These are phyloP conservation scores for Bacillus rossius DNA, from an alignment of 1,140 invertebrate species.

Conservation along the genomic window DNA sequence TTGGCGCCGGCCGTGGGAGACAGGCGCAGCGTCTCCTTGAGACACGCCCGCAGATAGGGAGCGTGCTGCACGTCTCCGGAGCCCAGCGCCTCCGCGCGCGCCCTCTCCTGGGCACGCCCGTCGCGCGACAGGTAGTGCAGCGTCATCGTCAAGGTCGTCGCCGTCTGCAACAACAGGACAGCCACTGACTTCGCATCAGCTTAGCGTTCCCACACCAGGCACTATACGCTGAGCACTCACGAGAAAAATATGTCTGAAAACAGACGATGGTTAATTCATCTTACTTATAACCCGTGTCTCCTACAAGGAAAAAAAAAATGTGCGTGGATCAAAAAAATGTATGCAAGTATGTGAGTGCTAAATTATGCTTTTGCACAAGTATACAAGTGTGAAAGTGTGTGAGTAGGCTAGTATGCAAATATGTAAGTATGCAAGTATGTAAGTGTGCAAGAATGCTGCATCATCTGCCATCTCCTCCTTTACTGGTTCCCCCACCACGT, in stretches of 20 bases:
- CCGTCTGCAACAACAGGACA: slow-evolving; percentile 7
- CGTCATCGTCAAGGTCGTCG: slow-evolving; percentile 24
- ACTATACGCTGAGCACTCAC: too few relatives aligned
- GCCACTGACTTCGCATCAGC: too few relatives aligned
- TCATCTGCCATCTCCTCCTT: too few relatives aligned
- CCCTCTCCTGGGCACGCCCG: slow-evolving; percentile 23
- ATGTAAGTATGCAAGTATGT: neutral
- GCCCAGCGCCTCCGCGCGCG: slow-evolving; percentile 13
- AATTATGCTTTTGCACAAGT: too few relatives aligned
- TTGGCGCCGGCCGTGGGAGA: slow-evolving; percentile 41
- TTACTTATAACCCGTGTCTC: too few relatives aligned
- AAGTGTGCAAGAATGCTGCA: neutral
- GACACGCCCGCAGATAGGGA: slow-evolving; percentile 5
- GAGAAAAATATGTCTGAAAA: too few relatives aligned
- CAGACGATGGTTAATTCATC: too few relatives aligned
- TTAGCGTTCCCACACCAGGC: too few relatives aligned
- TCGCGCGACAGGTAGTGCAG: slow-evolving; percentile 30
- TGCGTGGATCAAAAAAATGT: too few relatives aligned
- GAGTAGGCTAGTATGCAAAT: neutral
- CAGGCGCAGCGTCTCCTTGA: slow-evolving; percentile 11
- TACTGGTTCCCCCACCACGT: too few relatives aligned
- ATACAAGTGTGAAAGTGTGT: neutral
- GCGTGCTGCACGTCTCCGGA: neutral
- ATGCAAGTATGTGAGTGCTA: too few relatives aligned
- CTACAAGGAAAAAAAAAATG: too few relatives aligned